A percentile compares a stretch with the other conserved stretches of the same genome.
Evolutionary conservation across 2,888 invertebrate genomes (phyloP).

Genomic region (Romanomermis culicivorax): DNA sequence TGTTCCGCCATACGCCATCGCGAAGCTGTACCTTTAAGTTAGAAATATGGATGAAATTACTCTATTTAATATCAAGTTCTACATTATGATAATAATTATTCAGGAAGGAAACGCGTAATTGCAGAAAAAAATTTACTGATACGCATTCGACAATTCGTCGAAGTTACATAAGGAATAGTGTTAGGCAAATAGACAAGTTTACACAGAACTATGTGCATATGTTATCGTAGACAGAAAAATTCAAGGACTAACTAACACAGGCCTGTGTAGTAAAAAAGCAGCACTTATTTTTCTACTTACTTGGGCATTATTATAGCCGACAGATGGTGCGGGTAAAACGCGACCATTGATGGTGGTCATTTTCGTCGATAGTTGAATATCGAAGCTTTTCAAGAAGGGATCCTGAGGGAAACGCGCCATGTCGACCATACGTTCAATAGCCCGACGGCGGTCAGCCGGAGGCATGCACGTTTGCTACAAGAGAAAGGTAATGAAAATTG

Average conservation of each 20-base stretch:
- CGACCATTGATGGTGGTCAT: constrained; percentile 23
- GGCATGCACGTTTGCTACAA: constrained; percentile 23
- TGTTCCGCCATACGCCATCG: not conserved
- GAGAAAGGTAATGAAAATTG: constrained; percentile 9
- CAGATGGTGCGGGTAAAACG: constrained; percentile 20
- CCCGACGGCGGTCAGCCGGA: constrained; percentile 18
- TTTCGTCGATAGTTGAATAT: constrained; percentile 16
- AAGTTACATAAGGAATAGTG: too few relatives aligned
- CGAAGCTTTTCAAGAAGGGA: constrained; percentile 16
- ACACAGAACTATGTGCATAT: not conserved
- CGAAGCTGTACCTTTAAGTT: not conserved
- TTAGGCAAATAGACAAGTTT: too few relatives aligned
- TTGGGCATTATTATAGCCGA: constrained; percentile 15
- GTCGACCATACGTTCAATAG: constrained; percentile 17
- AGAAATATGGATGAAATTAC: too few relatives aligned
- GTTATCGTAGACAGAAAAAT: too few relatives aligned
- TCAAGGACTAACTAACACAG: too few relatives aligned
- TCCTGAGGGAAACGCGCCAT: constrained; percentile 20
- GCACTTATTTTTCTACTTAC: not conserved
- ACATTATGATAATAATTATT: too few relatives aligned
- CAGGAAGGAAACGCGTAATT: too few relatives aligned
- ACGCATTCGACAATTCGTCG: too few relatives aligned
- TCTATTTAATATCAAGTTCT: too few relatives aligned
- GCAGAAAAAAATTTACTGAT: too few relatives aligned
- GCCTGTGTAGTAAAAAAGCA: not conserved